Percentiles rank a stretch among this genome's conserved stretches.
Conservation (phyloP, 1,140 invertebrate species). For the Sogatella furcifera region DNA sequence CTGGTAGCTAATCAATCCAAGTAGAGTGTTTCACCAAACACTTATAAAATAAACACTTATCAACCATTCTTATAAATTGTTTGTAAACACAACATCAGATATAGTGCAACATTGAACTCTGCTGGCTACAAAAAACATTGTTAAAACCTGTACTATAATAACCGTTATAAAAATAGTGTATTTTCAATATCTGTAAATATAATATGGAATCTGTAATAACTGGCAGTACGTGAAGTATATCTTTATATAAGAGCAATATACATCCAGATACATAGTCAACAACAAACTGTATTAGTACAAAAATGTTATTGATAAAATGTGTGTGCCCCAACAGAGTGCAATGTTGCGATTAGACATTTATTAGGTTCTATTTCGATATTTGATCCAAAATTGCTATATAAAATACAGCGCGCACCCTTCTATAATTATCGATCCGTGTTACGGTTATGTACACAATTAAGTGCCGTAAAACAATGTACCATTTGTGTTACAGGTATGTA, state of each 20-base stretch:
- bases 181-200: neutral
- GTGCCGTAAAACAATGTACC: too few relatives aligned
- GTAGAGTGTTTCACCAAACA: neutral
- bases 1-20: neutral
- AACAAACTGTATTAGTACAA: constrained; percentile 3
- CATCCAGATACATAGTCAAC: neutral
- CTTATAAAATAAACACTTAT: neutral
- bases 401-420: neutral
- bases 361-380: too few relatives aligned
- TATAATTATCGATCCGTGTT: too few relatives aligned
- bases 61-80: neutral
- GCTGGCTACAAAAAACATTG: neutral
- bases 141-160: neutral
- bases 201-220: constrained; percentile 3
- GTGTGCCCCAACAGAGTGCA: neutral
- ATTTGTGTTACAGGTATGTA: too few relatives aligned
- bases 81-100: neutral
- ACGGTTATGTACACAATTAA: too few relatives aligned
- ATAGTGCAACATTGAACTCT: neutral
- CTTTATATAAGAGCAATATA: neutral
- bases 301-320: neutral
- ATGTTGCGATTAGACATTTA: neutral
- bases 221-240: constrained; percentile 1
- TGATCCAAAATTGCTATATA: neutral
- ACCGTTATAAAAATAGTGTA: neutral